Conservation (phyloP, 2,797 vertebrate genomes). For the Austrolebias charrua region DNA sequence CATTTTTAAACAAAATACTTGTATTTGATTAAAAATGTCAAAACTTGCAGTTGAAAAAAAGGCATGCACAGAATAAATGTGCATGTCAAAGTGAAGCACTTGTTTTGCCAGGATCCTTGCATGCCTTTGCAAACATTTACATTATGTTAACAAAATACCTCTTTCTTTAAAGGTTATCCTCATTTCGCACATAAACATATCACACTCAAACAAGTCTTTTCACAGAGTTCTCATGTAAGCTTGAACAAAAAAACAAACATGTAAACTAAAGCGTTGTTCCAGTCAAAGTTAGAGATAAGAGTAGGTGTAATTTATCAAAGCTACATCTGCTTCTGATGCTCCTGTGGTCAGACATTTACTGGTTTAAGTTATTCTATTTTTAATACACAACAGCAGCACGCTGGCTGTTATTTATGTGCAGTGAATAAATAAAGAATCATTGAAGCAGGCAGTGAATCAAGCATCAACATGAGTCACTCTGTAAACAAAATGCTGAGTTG, state of each 20-base stretch:
- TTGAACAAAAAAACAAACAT: background rate
- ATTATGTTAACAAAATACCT: too few relatives aligned
- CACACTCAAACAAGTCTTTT: background rate
- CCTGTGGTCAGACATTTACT: background rate
- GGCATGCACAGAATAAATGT: too few relatives aligned
- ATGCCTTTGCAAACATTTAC: too few relatives aligned
- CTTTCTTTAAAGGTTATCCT: background rate
- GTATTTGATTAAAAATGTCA: too few relatives aligned
- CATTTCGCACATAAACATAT: background rate
- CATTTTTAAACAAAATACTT: too few relatives aligned
- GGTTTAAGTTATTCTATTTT: conserved; percentile 4
- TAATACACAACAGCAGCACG: conserved; percentile 9
- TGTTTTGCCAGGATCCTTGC: too few relatives aligned
- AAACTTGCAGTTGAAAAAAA: too few relatives aligned
- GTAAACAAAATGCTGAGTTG: conserved; percentile 55
- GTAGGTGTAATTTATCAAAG: too few relatives aligned
- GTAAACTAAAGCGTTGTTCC: background rate
- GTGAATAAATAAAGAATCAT: conserved; percentile 42
- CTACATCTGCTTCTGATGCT: background rate
- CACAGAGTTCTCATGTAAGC: background rate
- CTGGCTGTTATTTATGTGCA: conserved; percentile 35
- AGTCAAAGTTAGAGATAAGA: too few relatives aligned
- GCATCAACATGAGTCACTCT: conserved; percentile 62
- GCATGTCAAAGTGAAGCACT: too few relatives aligned
- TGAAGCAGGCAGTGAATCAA: conserved; percentile 39